A percentile compares a stretch with the other conserved stretches of the same genome.
Evolutionary conservation across 1,140 invertebrate species (phyloP).

Genomic region (Papilio machaon): DNA sequence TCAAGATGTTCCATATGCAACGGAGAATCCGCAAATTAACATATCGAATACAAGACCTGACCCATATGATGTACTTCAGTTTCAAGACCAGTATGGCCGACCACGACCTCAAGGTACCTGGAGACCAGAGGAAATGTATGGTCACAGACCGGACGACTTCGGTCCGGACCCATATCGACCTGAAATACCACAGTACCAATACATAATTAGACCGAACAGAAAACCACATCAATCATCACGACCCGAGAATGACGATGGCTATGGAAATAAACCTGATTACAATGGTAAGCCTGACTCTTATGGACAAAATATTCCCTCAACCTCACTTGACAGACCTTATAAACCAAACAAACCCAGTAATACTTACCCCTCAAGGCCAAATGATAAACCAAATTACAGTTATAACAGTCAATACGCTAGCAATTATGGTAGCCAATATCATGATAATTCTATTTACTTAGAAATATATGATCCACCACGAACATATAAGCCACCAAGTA

Average conservation of each 20-base stretch:
- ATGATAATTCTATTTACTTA: conserved; percentile 69
- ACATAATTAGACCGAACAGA: conserved; percentile 66
- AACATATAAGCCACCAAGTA: conserved; percentile 60
- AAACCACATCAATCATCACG: conserved; percentile 50
- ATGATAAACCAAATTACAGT: conserved; percentile 57
- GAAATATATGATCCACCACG: conserved; percentile 73
- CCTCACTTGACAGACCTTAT: conserved; percentile 49
- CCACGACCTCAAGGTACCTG: conserved; percentile 48
- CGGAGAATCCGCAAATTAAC: conserved; percentile 54
- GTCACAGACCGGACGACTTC: conserved; percentile 49
- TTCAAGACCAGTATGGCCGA: conserved; percentile 54
- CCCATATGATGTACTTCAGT: conserved; percentile 59
- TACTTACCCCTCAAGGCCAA: conserved; percentile 41
- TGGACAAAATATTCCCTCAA: conserved; percentile 47
- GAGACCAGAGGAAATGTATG: conserved; percentile 64
- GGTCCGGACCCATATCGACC: conserved; percentile 47
- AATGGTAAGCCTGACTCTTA: conserved; percentile 48
- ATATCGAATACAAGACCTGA: conserved; percentile 52
- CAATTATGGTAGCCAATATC: conserved; percentile 57
- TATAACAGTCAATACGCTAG: conserved; percentile 67
- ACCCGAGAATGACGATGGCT: conserved; percentile 50
- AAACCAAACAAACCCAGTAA: conserved; percentile 46
- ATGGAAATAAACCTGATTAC: conserved; percentile 51
- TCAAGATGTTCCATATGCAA: conserved; percentile 63
- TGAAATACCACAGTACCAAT: conserved; percentile 65